Evolutionary conservation across 1,140 invertebrate genomes (phyloP).

Genomic region (Pseudachorutes palmiensis): DNA sequence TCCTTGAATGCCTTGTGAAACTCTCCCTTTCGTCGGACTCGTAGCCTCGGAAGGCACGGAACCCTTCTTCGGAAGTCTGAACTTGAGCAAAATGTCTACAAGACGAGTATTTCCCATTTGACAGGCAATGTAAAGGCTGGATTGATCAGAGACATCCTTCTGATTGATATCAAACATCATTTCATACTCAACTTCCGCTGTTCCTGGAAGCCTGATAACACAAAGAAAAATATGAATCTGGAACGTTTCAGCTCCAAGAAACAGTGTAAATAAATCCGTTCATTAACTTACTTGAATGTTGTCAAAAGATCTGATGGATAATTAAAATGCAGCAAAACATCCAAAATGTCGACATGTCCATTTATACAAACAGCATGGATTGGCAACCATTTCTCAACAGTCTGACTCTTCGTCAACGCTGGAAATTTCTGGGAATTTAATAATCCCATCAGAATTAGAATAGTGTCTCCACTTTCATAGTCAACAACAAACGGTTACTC

Average conservation of each 20-base stretch:
- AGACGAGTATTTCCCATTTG: slow-evolving; percentile 71
- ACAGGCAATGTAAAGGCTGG: slow-evolving; percentile 77
- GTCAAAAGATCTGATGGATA: slow-evolving; percentile 45
- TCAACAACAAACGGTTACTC: slow-evolving; percentile 41
- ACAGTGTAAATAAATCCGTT: neutral
- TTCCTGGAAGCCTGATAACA: neutral
- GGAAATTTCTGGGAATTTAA: slow-evolving; percentile 52
- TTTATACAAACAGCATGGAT: slow-evolving; percentile 86
- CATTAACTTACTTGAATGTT: slow-evolving; percentile 52
- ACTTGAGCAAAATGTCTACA: slow-evolving; percentile 68
- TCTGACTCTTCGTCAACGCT: slow-evolving; percentile 58
- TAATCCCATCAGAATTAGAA: neutral
- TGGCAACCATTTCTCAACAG: slow-evolving; percentile 85
- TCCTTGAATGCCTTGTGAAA: slow-evolving; percentile 75
- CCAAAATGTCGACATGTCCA: slow-evolving; percentile 66
- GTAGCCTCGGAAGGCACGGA: slow-evolving; percentile 37
- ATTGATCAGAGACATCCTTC: slow-evolving; percentile 80
- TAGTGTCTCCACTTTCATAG: slow-evolving; percentile 4
- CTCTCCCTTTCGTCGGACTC: slow-evolving; percentile 55
- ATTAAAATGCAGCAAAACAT: slow-evolving; percentile 55
- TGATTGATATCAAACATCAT: slow-evolving; percentile 84
- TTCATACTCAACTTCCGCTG: slow-evolving; percentile 56
- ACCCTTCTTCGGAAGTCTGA: slow-evolving; percentile 47
- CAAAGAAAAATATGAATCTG: too few relatives aligned
- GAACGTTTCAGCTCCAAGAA: neutral